Base-by-base conservation (phyloP, 2,888 invertebrate species). In the Venustoraphidia nigricollis region DNA sequence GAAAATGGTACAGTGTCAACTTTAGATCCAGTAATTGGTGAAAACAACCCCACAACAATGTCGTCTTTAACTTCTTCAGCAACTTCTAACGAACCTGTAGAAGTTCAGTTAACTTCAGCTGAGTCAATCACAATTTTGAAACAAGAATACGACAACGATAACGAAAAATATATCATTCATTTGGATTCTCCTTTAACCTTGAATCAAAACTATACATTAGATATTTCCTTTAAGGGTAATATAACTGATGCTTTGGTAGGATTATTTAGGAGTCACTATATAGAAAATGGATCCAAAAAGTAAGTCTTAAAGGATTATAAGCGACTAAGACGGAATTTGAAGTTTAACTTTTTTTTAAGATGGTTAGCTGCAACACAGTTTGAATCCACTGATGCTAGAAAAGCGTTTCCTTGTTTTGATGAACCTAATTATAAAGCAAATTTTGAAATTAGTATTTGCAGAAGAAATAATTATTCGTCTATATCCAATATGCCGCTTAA, bases 341-440 rank as follows among this genome's bases (percentile, higher is more conserved):
- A 3, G 27, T 27, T 27, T 27, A 5, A 6, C 6, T 27, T 1
- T 27, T 27, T 27, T 27, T 17, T 17, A 6, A 13, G 80, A 60
- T 84, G 82, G 73, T 62, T 85, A 36, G 80, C 87, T 17, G 75
- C 83, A 2, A 90, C 90, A 0, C 90, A 91, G 62, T 91, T 89
- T 62, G 83, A 86, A 57, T 73, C 86, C 0, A 83, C 76, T 10
- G 75, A 76, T 11, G 93, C 93, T 0, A 75, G 93, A 35, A 71
- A 79, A 54, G 88, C 86, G 0, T 91, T 94, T 68, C 93, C 93
- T 0, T 93, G 91, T 65, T 92, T 89, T 69, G 93, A 93, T 65
- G 93, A 93, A 66, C 93, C 93, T 0, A 75, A 79, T 37, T 78
- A 83, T 69, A 93, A 93, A 61, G 88, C 92, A 0, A 83, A 79